Percentiles rank a stretch among this genome's conserved stretches.
Evolutionary conservation across 2,888 invertebrate genomes (phyloP).

Genomic region (Acrobasis suavella): DNA sequence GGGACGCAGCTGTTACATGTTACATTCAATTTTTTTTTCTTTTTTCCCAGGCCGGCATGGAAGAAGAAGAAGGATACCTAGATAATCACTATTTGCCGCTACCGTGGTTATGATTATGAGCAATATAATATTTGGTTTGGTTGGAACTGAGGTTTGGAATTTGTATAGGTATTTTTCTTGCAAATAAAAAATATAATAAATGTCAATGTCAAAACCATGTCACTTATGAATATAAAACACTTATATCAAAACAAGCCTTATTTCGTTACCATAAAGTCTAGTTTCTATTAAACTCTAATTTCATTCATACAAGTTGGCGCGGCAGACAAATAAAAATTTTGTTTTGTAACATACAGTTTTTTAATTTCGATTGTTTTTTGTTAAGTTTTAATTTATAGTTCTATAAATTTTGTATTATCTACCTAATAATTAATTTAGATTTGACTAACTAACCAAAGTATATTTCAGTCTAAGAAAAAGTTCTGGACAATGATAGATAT

Average conservation of each 20-base stretch:
- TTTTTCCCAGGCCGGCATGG: no score
- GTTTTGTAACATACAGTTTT: not conserved
- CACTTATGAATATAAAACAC: not conserved
- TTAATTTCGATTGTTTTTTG: not conserved
- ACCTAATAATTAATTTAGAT: not conserved
- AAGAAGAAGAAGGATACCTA: no score
- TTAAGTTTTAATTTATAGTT: not conserved
- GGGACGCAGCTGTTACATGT: no score
- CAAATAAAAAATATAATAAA: not conserved
- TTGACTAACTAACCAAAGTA: no score
- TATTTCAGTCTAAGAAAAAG: no score
- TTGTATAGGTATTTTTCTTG: no score
- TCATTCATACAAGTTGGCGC: not conserved
- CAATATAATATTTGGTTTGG: no score
- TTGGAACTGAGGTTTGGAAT: no score
- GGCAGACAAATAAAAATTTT: not conserved
- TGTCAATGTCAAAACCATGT: constrained; percentile 1
- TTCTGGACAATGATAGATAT: not conserved
- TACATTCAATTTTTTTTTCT: no score
- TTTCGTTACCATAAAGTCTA: not conserved
- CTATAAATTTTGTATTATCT: not conserved
- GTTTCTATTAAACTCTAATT: not conserved
- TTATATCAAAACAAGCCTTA: not conserved
- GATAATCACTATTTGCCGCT: no score
- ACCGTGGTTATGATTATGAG: no score